Conservation (phyloP, 30 jellyfish, hydroid and myxozoan species). For the Pelagia noctiluca region DNA sequence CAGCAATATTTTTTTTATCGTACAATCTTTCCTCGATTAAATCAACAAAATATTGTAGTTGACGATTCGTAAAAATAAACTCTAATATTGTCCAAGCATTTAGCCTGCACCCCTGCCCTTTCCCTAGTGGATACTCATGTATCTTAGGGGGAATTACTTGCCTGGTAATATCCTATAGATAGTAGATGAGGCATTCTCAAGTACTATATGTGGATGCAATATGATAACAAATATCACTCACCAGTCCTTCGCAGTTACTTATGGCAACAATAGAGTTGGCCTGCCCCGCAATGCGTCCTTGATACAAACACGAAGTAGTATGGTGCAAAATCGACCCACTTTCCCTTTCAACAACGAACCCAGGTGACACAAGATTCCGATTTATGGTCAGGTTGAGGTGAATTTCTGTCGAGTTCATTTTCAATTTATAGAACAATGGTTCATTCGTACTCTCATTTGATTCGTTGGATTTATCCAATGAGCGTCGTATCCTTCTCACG, state of each 20-base stretch:
- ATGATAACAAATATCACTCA: too few relatives aligned
- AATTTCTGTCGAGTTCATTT: slow-evolving; percentile 52
- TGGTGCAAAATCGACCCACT: slow-evolving; percentile 60
- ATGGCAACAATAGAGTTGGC: slow-evolving; percentile 72
- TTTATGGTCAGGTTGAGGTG: slow-evolving; percentile 43
- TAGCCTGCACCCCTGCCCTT: too few relatives aligned
- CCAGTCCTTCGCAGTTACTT: slow-evolving; percentile 80
- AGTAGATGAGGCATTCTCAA: too few relatives aligned
- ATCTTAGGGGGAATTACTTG: too few relatives aligned
- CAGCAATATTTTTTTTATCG: too few relatives aligned
- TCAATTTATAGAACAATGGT: slow-evolving; percentile 40
- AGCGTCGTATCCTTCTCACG: slow-evolving; percentile 73
- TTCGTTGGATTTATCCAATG: slow-evolving; percentile 30
- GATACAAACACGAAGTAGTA: slow-evolving; percentile 47
- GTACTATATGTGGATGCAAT: too few relatives aligned
- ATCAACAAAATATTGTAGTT: too few relatives aligned
- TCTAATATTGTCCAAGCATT: too few relatives aligned
- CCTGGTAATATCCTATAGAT: too few relatives aligned
- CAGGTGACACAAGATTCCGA: slow-evolving; percentile 55
- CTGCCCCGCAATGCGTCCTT: slow-evolving; percentile 69
- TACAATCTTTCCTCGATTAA: too few relatives aligned
- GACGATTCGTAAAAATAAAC: too few relatives aligned
- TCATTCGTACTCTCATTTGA: slow-evolving; percentile 32
- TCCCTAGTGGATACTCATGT: too few relatives aligned
- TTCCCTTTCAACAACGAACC: slow-evolving; percentile 66